Conservation (phyloP, 1,140 invertebrate genomes). For the Muscidifurax raptorellus region DNA sequence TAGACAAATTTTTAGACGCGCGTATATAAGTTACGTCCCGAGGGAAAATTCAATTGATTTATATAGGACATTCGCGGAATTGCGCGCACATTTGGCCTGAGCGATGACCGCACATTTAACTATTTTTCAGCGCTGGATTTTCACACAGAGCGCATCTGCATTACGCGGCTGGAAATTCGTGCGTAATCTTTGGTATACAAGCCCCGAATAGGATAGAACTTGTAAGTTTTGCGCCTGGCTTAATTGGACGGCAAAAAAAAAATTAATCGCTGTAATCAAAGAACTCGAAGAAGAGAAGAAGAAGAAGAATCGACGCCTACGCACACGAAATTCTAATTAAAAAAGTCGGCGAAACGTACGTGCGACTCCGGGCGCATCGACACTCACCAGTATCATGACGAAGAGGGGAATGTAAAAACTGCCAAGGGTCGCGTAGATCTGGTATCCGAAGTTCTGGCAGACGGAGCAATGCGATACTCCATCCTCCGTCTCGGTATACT, state of each 20-base stretch:
- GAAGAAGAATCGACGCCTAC: too few species aligned
- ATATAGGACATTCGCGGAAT: background rate
- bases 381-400: slow-evolving; percentile 87
- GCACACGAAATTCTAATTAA: too few species aligned
- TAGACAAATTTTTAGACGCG: too few species aligned
- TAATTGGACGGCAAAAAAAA: too few species aligned
- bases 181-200: too few species aligned
- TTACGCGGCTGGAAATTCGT: background rate
- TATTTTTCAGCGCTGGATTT: background rate
- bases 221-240: too few species aligned
- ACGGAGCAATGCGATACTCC: slow-evolving; percentile 85
- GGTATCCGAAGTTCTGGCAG: slow-evolving; percentile 91
- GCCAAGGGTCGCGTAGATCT: slow-evolving; percentile 92
- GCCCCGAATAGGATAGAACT: too few species aligned
- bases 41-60: slow-evolving; percentile 13
- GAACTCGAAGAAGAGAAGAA: too few species aligned
- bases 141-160: background rate
- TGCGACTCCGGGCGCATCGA: too few species aligned
- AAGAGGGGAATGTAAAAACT: slow-evolving; percentile 93
- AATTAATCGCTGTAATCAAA: too few species aligned
- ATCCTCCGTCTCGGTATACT: slow-evolving; percentile 77
- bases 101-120: background rate
- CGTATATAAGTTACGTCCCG: background rate
- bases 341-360: too few species aligned
- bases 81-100: background rate